phyloP scores from a whole-genome alignment of 2,113 vertebrate species.

The Lota lota region DNA sequence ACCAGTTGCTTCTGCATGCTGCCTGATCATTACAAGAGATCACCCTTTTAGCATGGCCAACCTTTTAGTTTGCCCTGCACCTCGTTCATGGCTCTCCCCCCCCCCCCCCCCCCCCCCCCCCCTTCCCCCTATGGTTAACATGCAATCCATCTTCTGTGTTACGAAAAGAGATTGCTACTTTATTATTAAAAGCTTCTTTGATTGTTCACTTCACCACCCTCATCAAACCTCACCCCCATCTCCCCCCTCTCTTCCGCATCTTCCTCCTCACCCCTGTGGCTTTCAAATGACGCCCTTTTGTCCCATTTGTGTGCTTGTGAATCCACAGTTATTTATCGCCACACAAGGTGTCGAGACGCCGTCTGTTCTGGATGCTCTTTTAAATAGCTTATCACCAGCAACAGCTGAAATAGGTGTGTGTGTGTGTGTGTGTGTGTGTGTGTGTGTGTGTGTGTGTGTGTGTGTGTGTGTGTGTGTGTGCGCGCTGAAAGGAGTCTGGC shows the following conservation, averaged over 20 bases:
- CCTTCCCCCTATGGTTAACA: not conserved
- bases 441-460: no score
- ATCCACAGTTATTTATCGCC: no score
- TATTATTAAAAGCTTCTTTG: slow-evolving; percentile 3
- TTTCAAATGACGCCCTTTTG: no score
- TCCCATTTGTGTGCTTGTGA: no score
- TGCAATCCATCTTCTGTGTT: not conserved
- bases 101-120: not conserved
- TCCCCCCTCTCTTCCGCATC: not conserved
- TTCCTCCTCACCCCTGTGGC: not conserved
- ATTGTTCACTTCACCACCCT: not conserved
- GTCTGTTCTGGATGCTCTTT: no score
- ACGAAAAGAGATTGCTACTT: not conserved
- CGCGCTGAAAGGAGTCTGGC: no score
- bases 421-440: no score
- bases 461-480: no score
- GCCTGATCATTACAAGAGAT: slow-evolving; percentile 3
- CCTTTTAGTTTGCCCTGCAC: not conserved
- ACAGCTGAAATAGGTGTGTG: no score
- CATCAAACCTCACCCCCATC: not conserved
- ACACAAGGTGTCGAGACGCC: no score
- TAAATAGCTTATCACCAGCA: no score
- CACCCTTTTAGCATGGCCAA: not conserved
- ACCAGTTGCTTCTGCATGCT: not conserved
- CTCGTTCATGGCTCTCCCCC: not conserved